Base-by-base conservation (phyloP, 2,113 vertebrate species). In the Petromus typicus region DNA sequence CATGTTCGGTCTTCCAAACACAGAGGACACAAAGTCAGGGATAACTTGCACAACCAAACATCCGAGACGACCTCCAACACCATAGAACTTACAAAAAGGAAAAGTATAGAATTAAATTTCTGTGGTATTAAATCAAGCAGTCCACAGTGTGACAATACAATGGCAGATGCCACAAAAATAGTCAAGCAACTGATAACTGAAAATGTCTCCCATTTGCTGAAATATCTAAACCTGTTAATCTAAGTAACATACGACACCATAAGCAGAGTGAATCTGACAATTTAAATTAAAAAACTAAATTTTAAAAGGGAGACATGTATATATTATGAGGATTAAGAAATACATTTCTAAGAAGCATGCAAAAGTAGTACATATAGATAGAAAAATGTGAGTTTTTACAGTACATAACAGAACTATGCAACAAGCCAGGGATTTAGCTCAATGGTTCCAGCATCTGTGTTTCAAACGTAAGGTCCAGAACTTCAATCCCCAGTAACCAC, bases 221-320 rank as follows among this genome's bases (percentile, higher is more conserved):
- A 71, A 88, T 27, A 12, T 88, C 13, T 76, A 67, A 92, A 73
- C 17, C 1, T n/a, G 73, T 30, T 83, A 11, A 73, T 83, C 30
- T 88, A 86, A 93, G 66, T 91, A 34, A 2, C 27, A 95, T 63
- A 13, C 78, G 2, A 73, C 75, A 79, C 4, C n/a, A 64, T 10
- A 88, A 90, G 37, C 5, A 91, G 7, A 91, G 3, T 56, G 64
- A 91, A 23, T 56, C 9, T 51, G 93, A 57, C 27, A 3, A 79
- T 83, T 85, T 86, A 86, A 90, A 17, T 64, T 23, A 22, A 51
- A 89, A 93, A 96, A 92, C 18, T 54, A 67, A 83, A 80, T 71
- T 66, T 75, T 37, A 8, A 66, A 73, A 69, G 3, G 1, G 66
- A 37, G 66, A 51, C 4, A 45, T 80, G 75, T 66, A 71, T 66